These are phyloP conservation scores for Liposcelis brunnea DNA, from an alignment of 2,888 invertebrate genomes.

Conservation along the genomic window DNA sequence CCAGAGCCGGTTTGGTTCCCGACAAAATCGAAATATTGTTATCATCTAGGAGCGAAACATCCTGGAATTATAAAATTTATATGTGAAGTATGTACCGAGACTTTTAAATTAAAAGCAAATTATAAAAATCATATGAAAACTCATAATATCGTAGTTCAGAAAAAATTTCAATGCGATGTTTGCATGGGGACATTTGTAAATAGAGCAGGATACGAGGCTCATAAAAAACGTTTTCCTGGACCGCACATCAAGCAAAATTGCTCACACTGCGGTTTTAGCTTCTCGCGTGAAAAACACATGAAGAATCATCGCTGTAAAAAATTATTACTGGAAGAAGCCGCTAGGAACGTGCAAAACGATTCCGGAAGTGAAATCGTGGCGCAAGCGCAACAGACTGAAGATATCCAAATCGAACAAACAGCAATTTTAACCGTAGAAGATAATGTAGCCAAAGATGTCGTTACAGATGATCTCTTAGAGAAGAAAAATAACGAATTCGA, in stretches of 20 bases:
- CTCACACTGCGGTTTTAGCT: background rate
- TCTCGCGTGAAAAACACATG: background rate
- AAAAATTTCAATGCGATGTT: background rate
- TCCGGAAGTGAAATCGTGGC: too few relatives aligned
- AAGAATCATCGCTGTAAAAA: constrained; percentile 4
- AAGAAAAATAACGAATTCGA: too few relatives aligned
- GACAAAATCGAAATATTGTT: constrained; percentile 1
- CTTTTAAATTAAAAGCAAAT: constrained; percentile 6
- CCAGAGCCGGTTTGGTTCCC: too few relatives aligned
- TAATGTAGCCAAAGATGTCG: too few relatives aligned
- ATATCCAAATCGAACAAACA: too few relatives aligned
- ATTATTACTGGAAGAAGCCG: constrained; percentile 1
- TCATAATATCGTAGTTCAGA: background rate
- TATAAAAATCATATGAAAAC: constrained; percentile 2
- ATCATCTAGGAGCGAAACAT: background rate
- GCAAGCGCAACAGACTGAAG: too few relatives aligned
- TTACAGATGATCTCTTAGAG: too few relatives aligned
- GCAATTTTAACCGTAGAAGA: too few relatives aligned
- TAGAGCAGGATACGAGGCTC: constrained; percentile 1
- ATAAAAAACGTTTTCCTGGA: constrained; percentile 3
- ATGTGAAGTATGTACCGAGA: background rate
- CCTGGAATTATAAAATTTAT: background rate
- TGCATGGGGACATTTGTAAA: constrained; percentile 4
- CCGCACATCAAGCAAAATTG: constrained; percentile 6
- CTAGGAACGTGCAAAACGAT: too few relatives aligned